These are phyloP conservation scores for Zaprionus africanus DNA, from an alignment of 1,140 invertebrate species.

Conservation along the genomic window DNA sequence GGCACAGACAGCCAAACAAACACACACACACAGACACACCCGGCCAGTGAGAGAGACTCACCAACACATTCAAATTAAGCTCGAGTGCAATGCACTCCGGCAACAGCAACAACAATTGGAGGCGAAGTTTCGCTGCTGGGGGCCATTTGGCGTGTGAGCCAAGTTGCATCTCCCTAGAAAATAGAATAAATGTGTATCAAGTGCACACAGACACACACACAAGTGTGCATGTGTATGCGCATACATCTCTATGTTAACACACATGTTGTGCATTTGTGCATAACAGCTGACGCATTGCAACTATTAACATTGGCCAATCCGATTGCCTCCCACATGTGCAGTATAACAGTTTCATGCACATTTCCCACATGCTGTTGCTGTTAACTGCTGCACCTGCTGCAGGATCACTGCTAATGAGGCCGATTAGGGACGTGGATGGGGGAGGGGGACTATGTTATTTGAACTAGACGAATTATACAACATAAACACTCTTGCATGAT, in stretches of 20 bases:
- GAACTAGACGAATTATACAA: constrained; percentile 53
- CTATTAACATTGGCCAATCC: constrained; percentile 14
- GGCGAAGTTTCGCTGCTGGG: constrained; percentile 28
- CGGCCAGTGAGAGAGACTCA: not conserved
- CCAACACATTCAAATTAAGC: constrained; percentile 18
- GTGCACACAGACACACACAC: constrained; percentile 7
- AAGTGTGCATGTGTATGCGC: not conserved
- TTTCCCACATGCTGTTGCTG: not conserved
- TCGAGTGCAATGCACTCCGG: constrained; percentile 44
- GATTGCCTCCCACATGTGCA: not conserved
- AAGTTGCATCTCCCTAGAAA: constrained; percentile 23
- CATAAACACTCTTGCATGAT: constrained; percentile 8
- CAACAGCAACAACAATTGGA: constrained; percentile 12
- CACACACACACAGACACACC: constrained; percentile 13
- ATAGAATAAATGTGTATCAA: not conserved
- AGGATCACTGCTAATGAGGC: constrained; percentile 23
- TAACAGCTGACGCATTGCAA: constrained; percentile 25
- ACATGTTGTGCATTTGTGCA: constrained; percentile 8
- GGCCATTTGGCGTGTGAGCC: constrained; percentile 22
- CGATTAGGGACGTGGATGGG: not conserved
- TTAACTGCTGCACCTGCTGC: constrained; percentile 10
- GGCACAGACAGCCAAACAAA: constrained; percentile 12
- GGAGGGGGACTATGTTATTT: constrained; percentile 44
- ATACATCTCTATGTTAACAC: constrained; percentile 9
- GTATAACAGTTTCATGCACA: not conserved